phyloP scores from a whole-genome alignment of 2,113 vertebrate genomes.

The Talpa occidentalis region DNA sequence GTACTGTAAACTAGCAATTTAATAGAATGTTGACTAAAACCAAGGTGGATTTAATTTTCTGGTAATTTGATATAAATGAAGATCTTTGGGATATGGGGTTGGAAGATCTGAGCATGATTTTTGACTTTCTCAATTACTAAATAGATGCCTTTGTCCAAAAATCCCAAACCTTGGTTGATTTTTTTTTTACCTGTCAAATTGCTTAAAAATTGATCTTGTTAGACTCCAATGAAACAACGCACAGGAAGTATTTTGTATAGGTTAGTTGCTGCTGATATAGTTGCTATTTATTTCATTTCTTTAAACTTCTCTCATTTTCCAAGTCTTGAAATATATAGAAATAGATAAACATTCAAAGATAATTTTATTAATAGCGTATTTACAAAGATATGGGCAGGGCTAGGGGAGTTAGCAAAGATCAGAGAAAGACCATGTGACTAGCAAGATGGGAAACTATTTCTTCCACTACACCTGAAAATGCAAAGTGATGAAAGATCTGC shows the following conservation, averaged over 20 bases:
- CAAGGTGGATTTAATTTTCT: not conserved
- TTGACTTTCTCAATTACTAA: not conserved
- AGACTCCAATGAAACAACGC: not conserved
- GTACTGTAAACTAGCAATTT: not conserved
- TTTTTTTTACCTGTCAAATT: not conserved
- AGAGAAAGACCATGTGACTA: not conserved
- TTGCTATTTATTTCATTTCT: slow-evolving; percentile 14
- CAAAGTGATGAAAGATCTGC: not conserved
- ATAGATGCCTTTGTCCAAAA: not conserved
- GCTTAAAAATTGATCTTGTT: slow-evolving; percentile 17
- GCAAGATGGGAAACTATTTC: not conserved
- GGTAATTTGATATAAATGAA: not conserved
- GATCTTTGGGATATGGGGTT: not conserved
- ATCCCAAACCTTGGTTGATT: not conserved
- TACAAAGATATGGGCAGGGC: not conserved
- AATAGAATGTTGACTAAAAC: slow-evolving; percentile 20
- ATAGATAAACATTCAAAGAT: not conserved
- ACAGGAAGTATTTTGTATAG: not conserved
- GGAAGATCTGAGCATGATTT: not conserved
- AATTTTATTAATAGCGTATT: not conserved
- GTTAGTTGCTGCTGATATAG: not conserved
- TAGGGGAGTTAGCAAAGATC: not conserved
- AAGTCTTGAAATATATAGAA: not conserved
- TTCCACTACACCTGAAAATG: not conserved
- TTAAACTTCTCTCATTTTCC: not conserved